Evolutionary conservation across 2,797 vertebrate species (phyloP).

Genomic region (Acanthornis magna): DNA sequence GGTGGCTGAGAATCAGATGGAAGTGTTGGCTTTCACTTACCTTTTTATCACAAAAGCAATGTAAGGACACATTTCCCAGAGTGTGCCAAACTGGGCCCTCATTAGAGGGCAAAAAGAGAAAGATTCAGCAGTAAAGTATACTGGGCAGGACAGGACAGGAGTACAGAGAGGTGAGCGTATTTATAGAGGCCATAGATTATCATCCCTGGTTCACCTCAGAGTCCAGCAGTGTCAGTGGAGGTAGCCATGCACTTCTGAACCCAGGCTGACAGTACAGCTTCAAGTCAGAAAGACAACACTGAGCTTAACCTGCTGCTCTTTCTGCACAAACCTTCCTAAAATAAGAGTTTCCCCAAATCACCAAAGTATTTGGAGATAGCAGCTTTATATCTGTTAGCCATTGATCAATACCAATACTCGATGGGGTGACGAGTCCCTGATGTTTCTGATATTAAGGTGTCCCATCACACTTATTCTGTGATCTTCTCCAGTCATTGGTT

Average conservation of each 20-base stretch:
- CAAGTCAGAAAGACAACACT: background rate
- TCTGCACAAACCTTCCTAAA: background rate
- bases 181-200: constrained; percentile 6
- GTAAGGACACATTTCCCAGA: background rate
- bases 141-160: background rate
- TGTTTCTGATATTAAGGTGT: background rate
- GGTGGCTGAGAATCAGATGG: background rate
- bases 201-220: background rate
- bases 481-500: background rate
- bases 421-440: background rate
- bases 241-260: background rate
- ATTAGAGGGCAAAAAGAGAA: constrained; percentile 3
- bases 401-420: background rate
- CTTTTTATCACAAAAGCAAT: background rate
- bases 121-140: background rate
- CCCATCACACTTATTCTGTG: background rate
- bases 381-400: background rate
- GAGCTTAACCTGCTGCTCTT: background rate
- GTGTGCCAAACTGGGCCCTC: background rate
- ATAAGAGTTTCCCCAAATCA: background rate
- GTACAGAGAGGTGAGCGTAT: background rate
- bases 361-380: background rate
- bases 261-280: background rate
- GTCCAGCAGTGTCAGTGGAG: background rate
- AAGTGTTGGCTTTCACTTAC: background rate